A percentile compares a stretch with the other conserved stretches of the same genome.
phyloP scores from a whole-genome alignment of 2,113 vertebrate species.

The Scomber scombrus region DNA sequence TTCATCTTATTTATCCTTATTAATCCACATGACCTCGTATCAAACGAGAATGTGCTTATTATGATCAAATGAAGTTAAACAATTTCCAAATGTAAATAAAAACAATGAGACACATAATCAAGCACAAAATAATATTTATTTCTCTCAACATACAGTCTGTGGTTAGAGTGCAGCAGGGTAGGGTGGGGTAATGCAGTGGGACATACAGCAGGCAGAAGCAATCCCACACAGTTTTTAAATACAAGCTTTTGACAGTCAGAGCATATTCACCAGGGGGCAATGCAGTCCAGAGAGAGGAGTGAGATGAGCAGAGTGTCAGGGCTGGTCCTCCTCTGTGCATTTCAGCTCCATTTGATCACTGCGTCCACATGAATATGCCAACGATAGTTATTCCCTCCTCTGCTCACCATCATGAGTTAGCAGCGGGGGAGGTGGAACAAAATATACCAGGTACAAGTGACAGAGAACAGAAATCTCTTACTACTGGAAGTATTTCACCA shows the following conservation, averaged over 20 bases:
- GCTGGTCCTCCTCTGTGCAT: conserved; percentile 33
- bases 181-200: conserved; percentile 83
- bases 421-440: conserved; percentile 83
- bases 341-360: conserved; percentile 63
- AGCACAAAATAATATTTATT: conserved; percentile 98
- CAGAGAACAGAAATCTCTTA: conserved; percentile 95
- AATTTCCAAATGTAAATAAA: not conserved
- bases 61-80: not conserved
- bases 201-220: conserved; percentile 86
- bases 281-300: conserved; percentile 44
- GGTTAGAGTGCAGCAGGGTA: conserved; percentile 86
- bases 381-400: conserved; percentile 63
- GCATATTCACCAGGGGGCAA: conserved; percentile 67
- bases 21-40: no score
- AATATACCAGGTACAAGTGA: conserved; percentile 84
- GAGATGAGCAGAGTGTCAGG: conserved; percentile 42
- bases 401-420: conserved; percentile 81
- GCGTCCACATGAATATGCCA: conserved; percentile 67
- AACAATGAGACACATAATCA: conserved; percentile 77
- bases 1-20: not conserved
- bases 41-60: not conserved
- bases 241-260: conserved; percentile 73
- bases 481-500: conserved; percentile 86
- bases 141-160: conserved; percentile 90
- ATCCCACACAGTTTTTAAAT: conserved; percentile 82